Evolutionary conservation across 2,797 vertebrate species (phyloP).

Genomic region (Labeo calbasu): DNA sequence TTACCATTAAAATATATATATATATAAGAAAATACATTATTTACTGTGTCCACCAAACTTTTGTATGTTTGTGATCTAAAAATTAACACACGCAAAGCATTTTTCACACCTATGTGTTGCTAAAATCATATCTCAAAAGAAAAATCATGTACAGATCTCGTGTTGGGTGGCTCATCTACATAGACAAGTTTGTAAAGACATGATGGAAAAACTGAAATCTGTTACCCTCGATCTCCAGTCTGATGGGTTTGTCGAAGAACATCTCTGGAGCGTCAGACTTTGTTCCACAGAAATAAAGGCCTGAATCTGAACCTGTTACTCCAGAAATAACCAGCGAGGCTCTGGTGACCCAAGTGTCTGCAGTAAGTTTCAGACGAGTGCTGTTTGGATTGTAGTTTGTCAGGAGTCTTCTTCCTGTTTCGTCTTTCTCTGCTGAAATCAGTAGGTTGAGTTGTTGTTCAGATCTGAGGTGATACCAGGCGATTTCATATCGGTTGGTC

Average conservation of each 20-base stretch:
- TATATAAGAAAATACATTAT: too few species aligned
- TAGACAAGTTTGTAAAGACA: background rate
- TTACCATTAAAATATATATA: too few species aligned
- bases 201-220: background rate
- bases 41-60: too few species aligned
- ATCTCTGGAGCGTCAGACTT: conserved; percentile 6
- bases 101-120: background rate
- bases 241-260: background rate
- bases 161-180: background rate
- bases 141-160: background rate
- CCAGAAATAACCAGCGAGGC: background rate
- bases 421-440: conserved; percentile 3
- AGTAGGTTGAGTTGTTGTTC: background rate
- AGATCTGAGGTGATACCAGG: conserved; percentile 30
- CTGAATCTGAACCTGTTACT: background rate
- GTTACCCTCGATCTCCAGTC: conserved; percentile 12
- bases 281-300: conserved; percentile 41
- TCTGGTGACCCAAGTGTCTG: background rate
- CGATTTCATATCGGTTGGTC: background rate
- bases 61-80: too few species aligned
- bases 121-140: background rate
- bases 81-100: too few species aligned
- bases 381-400: background rate
- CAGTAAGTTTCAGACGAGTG: background rate
- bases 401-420: background rate